Base-by-base conservation (phyloP, 2,888 invertebrate genomes). In the Scaptodrosophila latifasciaeformis region DNA sequence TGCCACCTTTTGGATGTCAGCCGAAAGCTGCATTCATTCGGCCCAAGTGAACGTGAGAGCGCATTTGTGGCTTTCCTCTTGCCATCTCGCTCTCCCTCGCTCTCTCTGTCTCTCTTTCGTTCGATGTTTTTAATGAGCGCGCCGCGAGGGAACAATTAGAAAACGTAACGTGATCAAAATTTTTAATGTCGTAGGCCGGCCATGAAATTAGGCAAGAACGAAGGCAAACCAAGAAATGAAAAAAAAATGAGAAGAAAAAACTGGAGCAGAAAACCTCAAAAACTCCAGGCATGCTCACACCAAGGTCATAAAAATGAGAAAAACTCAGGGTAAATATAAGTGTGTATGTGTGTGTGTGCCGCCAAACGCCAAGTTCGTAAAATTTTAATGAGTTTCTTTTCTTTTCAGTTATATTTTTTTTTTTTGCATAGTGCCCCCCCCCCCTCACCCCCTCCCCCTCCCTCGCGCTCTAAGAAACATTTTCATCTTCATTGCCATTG, bases 81-180 rank as follows among this genome's bases (percentile, higher is more conserved):
- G n/a, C n/a, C n/a, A 24, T 7, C 24, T 3, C 24, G 24, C 24
- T 24, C 24, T 3, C 4, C 12, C 12, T 6, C 35, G 35, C 12
- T 15, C 15, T 13, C 40, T 19, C 21, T 18, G 19, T 6, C 34
- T 3, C 34, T 29, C 29, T 29, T 29, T 29, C 37, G 48, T 37
- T 27, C 27, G 7, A 12, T 35, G 35, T 9, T 63, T 66, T 72
- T 60, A 79, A 79, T 72, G 80, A 62, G 78, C 61, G 59, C 62
- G 76, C 74, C 81, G 75, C 81, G 67, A 70, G 81, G 81, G 74
- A 78, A 77, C 78, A 74, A 70, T 79, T 72, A 79, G 81, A 81
- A 76, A 78, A 75, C 62, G 69, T 75, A 75, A 75, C 79, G 81
- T 81, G 81, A 81, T 81, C 76, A 71, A 76, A 76, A 81, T 81